A percentile compares a stretch with the other conserved stretches of the same genome.
Evolutionary conservation across 2,797 vertebrate species (phyloP).

Genomic region (Ambastaia sidthimunki): DNA sequence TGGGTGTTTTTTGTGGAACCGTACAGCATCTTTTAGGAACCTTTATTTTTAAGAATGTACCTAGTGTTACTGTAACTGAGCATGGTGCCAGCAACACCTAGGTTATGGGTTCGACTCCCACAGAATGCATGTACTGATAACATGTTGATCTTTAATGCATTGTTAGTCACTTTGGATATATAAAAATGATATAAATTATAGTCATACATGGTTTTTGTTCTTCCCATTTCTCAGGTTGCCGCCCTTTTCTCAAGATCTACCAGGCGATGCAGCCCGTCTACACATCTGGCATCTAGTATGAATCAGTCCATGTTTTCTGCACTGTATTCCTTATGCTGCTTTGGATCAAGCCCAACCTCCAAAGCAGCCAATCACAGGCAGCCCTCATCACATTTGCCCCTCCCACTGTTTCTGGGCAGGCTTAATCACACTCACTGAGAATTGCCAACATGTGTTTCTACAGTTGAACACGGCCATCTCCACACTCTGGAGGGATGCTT

Average conservation of each 20-base stretch:
- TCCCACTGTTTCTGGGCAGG: conserved; percentile 13
- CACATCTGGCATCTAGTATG: conserved; percentile 99
- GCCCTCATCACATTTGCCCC: conserved; percentile 7
- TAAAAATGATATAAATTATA: neutral
- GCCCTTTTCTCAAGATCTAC: conserved; percentile 98
- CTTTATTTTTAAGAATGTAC: too few relatives aligned
- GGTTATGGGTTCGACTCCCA: neutral
- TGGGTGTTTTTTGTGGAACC: too few relatives aligned
- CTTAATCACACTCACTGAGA: conserved; percentile 37
- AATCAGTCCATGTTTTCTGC: conserved; percentile 52
- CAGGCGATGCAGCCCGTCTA: conserved; percentile 99
- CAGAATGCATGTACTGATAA: neutral
- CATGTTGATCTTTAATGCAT: neutral
- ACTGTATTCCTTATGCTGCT: conserved; percentile 26
- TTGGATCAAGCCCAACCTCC: conserved; percentile 42
- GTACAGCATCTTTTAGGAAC: too few relatives aligned
- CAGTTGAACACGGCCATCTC: neutral
- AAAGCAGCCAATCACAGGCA: conserved; percentile 43
- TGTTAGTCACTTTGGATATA: neutral
- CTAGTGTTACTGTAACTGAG: neutral
- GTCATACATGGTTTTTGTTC: conserved; percentile 32
- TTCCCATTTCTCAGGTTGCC: conserved; percentile 82
- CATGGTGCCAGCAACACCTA: neutral
- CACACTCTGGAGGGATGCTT: neutral
- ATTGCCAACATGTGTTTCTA: conserved; percentile 48